A percentile compares a stretch with the other conserved stretches of the same genome.
phyloP scores from a whole-genome alignment of 2,797 vertebrate species.

The Fistularia commersonii region DNA sequence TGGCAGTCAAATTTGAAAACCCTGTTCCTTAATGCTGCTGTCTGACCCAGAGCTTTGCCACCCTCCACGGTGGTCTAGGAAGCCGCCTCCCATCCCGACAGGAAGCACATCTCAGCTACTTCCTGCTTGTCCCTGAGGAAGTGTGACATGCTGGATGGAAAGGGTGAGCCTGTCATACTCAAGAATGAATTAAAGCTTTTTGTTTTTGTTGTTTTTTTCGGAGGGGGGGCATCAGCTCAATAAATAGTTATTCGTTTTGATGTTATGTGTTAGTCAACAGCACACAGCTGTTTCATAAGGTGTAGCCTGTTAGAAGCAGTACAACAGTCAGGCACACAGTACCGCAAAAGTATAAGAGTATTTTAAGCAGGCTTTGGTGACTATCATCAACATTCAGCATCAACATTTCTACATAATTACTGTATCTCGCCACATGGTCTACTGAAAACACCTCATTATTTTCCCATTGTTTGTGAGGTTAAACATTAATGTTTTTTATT shows the following conservation, averaged over 20 bases:
- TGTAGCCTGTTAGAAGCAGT: too few relatives aligned
- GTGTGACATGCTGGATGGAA: conserved; percentile 23
- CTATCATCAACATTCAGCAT: too few relatives aligned
- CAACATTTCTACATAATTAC: too few relatives aligned
- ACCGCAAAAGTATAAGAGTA: too few relatives aligned
- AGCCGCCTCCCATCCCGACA: conserved; percentile 38
- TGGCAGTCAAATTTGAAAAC: conserved; percentile 17
- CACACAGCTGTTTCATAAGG: too few relatives aligned
- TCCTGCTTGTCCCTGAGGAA: conserved; percentile 64
- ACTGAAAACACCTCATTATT: too few relatives aligned
- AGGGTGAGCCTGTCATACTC: conserved; percentile 6
- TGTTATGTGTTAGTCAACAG: too few relatives aligned
- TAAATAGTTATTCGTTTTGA: background rate
- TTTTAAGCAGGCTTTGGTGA: too few relatives aligned
- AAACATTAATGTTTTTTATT: too few relatives aligned
- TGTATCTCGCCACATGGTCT: too few relatives aligned
- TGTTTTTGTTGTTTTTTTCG: background rate
- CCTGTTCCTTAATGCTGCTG: conserved; percentile 31
- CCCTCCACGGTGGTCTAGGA: conserved; percentile 20
- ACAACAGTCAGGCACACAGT: too few relatives aligned
- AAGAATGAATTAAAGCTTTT: conserved; percentile 11
- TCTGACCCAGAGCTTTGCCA: conserved; percentile 22
- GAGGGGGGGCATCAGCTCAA: background rate
- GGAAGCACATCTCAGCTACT: conserved; percentile 57
- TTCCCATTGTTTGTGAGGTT: too few relatives aligned